Conservation (phyloP, 2,797 vertebrate genomes). For the Arrhamphus sclerolepis region DNA sequence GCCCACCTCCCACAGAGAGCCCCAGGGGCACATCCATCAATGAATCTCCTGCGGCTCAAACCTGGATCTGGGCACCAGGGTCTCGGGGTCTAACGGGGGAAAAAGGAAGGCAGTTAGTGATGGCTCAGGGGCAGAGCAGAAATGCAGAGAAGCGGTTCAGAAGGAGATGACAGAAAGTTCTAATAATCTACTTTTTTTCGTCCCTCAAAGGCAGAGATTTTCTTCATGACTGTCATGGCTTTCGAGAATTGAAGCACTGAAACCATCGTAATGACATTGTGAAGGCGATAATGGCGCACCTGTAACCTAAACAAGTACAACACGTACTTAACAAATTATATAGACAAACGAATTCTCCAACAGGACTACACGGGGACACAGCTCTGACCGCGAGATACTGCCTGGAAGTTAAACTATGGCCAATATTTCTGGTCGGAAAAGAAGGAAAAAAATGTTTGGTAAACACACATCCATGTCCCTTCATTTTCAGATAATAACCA, state of each 20-base stretch:
- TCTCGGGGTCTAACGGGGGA: constrained; percentile 41
- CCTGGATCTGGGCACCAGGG: constrained; percentile 31
- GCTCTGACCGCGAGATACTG: constrained; percentile 37
- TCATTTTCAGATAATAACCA: constrained; percentile 45
- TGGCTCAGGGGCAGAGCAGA: constrained; percentile 12
- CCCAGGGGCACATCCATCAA: constrained; percentile 67
- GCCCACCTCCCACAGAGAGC: constrained; percentile 61
- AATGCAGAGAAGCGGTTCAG: constrained; percentile 6
- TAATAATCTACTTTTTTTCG: constrained; percentile 16
- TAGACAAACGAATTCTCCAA: background rate
- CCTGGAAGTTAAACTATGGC: constrained; percentile 23
- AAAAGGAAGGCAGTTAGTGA: constrained; percentile 37
- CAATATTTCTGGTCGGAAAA: constrained; percentile 41
- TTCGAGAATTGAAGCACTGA: constrained; percentile 9
- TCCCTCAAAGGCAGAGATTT: constrained; percentile 6
- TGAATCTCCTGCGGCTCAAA: constrained; percentile 56
- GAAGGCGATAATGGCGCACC: background rate
- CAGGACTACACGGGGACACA: constrained; percentile 4
- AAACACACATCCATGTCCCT: constrained; percentile 38
- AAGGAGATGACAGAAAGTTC: constrained; percentile 14
- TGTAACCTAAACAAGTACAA: constrained; percentile 17
- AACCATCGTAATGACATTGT: constrained; percentile 11
- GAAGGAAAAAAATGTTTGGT: constrained; percentile 31
- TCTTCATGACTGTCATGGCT: constrained; percentile 16
- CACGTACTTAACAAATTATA: constrained; percentile 17